phyloP scores from a whole-genome alignment of 2,113 vertebrate species.

The Halcyon malimbica region DNA sequence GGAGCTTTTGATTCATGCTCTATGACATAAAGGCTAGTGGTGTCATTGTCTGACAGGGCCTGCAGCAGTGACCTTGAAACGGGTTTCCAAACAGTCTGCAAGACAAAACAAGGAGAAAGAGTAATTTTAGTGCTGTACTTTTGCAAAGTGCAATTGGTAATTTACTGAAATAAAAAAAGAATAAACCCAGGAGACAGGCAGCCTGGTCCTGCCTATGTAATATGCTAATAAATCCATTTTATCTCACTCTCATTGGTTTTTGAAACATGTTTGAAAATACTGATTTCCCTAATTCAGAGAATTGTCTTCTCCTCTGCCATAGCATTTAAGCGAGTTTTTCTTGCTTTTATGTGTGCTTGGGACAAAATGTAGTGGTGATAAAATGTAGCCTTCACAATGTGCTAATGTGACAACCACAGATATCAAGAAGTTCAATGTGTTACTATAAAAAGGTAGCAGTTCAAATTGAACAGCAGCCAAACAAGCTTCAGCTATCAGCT shows the following conservation, averaged over 20 bases:
- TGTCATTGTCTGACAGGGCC: constrained; percentile 44
- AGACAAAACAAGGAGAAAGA: not conserved
- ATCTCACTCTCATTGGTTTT: not conserved
- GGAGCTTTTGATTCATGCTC: constrained; percentile 47
- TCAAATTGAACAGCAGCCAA: not conserved
- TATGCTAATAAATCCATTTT: not conserved
- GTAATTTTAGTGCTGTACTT: not conserved
- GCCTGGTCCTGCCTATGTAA: not conserved
- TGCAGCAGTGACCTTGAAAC: constrained; percentile 9
- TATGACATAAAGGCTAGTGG: constrained; percentile 68
- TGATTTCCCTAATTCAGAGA: not conserved
- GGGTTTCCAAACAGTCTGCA: constrained; percentile 14
- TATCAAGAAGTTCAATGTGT: not conserved
- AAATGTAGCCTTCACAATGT: not conserved
- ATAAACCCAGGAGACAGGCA: not conserved
- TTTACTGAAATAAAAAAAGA: not conserved
- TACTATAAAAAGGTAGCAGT: not conserved
- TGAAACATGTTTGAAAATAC: not conserved
- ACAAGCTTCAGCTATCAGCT: not conserved
- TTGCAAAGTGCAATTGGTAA: not conserved
- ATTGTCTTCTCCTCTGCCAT: not conserved
- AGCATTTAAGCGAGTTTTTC: not conserved
- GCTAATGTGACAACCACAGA: not conserved
- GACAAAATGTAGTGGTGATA: not conserved
- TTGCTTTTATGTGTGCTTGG: not conserved